Conservation (phyloP, 2,888 invertebrate genomes). For the Luffia ferchaultella region DNA sequence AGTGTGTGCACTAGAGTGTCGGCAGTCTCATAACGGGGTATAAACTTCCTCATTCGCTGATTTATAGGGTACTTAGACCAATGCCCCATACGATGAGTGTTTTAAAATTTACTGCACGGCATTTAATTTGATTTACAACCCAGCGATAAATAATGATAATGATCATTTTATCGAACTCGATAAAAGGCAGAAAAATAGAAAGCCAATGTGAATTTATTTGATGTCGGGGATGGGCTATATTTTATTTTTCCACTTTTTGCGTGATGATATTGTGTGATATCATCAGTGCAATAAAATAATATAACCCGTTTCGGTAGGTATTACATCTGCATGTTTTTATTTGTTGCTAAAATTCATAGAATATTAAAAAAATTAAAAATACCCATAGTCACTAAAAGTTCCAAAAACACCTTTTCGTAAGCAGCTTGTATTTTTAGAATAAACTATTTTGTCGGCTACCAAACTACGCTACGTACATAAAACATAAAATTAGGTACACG, state of each 20-base stretch:
- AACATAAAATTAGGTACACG: not conserved
- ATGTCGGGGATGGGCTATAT: not conserved
- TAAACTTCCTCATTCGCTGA: conserved; percentile 30
- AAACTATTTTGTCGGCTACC: not conserved
- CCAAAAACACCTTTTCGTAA: not conserved
- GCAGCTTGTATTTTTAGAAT: not conserved
- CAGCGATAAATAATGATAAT: conserved; percentile 3
- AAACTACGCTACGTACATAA: not conserved
- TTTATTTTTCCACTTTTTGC: not conserved
- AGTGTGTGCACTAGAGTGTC: not conserved
- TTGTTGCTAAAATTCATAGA: too few species aligned
- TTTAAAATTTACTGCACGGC: conserved; percentile 25
- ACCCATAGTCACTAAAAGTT: too few species aligned
- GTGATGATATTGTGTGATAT: too few species aligned
- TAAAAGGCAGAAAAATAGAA: not conserved
- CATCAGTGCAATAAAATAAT: too few species aligned
- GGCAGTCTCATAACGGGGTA: conserved; percentile 22
- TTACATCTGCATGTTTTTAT: too few species aligned
- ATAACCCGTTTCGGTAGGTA: too few species aligned
- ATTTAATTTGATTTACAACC: conserved; percentile 7
- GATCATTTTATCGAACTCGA: not conserved
- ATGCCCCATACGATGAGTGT: conserved; percentile 31
- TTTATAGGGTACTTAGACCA: conserved; percentile 40
- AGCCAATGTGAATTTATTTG: not conserved
- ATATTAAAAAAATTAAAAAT: too few species aligned